Percentiles rank a stretch among this genome's conserved stretches.
These are phyloP conservation scores for Tautogolabrus adspersus DNA, from an alignment of 2,113 vertebrate species.

Conservation along the genomic window DNA sequence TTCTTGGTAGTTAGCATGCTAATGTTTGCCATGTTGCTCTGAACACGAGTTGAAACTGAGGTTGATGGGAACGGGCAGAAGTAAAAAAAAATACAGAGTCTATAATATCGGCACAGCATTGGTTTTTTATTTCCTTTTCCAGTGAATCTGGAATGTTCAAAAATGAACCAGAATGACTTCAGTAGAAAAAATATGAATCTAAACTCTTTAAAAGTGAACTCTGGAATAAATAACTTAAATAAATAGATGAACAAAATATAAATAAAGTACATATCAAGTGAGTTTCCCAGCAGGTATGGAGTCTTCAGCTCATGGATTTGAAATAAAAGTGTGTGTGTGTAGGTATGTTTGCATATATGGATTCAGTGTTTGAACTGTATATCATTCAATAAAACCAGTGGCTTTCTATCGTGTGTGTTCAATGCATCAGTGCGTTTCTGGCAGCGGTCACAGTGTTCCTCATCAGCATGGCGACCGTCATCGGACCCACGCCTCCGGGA, in stretches of 20 bases:
- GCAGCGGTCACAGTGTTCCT: conserved; percentile 91
- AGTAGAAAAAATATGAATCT: conserved; percentile 82
- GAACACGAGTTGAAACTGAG: too few species aligned
- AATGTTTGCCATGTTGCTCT: too few species aligned
- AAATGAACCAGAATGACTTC: conserved; percentile 60
- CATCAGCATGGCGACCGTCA: conserved; percentile 94
- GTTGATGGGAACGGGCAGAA: too few species aligned
- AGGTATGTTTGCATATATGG: conserved; percentile 12
- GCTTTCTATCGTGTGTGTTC: conserved; percentile 31
- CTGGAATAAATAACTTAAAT: conserved; percentile 68
- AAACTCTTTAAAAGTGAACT: conserved; percentile 68
- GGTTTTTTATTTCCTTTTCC: conserved; percentile 52
- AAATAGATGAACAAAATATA: conserved; percentile 58
- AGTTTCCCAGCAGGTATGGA: conserved; percentile 67
- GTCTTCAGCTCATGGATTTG: conserved; percentile 46
- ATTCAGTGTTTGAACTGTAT: not conserved
- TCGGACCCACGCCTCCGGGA: conserved; percentile 91
- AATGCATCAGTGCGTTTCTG: conserved; percentile 87
- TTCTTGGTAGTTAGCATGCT: too few species aligned
- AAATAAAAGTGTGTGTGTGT: conserved; percentile 39
- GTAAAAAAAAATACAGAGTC: not conserved
- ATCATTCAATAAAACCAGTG: conserved; percentile 13
- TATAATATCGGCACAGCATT: conserved; percentile 27
- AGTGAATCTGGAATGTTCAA: conserved; percentile 57
- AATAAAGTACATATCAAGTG: conserved; percentile 64